Evolutionary conservation across 1,140 invertebrate species (phyloP).

Genomic region (Caenorhabditis briggsae): DNA sequence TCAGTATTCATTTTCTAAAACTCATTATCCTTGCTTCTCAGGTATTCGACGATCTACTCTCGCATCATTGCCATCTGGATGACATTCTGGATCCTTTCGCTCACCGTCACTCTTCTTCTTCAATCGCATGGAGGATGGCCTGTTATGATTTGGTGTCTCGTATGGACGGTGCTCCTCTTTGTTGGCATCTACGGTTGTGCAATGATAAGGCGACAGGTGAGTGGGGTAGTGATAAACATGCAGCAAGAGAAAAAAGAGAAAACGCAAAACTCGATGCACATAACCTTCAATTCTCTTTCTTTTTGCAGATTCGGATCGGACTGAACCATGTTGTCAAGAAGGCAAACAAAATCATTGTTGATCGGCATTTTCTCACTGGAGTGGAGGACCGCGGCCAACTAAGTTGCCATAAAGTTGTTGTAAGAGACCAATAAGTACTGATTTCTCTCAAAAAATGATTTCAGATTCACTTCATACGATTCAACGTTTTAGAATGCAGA

Average conservation of each 20-base stretch:
- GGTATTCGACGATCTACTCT: constrained; percentile 57
- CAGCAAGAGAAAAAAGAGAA: neutral
- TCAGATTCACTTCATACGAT: constrained; percentile 63
- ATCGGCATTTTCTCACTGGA: constrained; percentile 59
- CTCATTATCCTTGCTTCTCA: constrained; percentile 2
- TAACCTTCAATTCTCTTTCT: neutral
- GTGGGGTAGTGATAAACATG: neutral
- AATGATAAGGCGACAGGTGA: constrained; percentile 56
- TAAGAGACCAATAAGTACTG: neutral
- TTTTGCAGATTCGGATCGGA: constrained; percentile 61
- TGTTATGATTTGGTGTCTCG: constrained; percentile 63
- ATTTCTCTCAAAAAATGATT: neutral
- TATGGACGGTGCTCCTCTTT: constrained; percentile 57
- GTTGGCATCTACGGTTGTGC: constrained; percentile 59
- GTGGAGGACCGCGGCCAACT: constrained; percentile 64
- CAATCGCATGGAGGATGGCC: constrained; percentile 59
- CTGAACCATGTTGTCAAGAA: constrained; percentile 60
- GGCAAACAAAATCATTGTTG: constrained; percentile 60
- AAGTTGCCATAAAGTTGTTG: constrained; percentile 64
- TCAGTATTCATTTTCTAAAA: neutral
- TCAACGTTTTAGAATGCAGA: constrained; percentile 55
- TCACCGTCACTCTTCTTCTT: constrained; percentile 49
- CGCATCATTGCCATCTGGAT: constrained; percentile 62
- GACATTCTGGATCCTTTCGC: constrained; percentile 43
- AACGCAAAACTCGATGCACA: neutral